These are phyloP conservation scores for Thaumatotibia leucotreta DNA, from an alignment of 1,140 invertebrate genomes.

Conservation along the genomic window DNA sequence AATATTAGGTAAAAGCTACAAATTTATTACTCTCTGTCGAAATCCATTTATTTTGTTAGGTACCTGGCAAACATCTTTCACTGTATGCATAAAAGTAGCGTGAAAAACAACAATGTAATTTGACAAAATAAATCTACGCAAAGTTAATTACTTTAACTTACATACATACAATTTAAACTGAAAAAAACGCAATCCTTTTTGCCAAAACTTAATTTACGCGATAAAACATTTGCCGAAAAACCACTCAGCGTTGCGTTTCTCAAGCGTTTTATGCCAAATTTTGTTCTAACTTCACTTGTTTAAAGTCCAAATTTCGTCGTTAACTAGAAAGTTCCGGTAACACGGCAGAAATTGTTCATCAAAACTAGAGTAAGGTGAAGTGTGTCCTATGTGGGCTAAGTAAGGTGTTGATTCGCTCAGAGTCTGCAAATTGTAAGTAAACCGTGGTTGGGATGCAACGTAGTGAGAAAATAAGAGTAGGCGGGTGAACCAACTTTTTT, in stretches of 20 bases:
- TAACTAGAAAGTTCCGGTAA: background rate
- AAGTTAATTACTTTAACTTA: background rate
- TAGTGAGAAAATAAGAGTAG: background rate
- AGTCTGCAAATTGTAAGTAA: background rate
- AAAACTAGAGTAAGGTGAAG: background rate
- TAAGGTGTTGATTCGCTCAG: background rate
- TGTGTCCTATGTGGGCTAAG: background rate
- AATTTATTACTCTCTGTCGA: too few relatives aligned
- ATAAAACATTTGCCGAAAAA: background rate
- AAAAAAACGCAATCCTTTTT: background rate
- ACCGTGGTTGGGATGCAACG: background rate
- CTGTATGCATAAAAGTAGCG: too few relatives aligned
- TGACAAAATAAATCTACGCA: background rate
- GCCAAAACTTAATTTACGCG: background rate
- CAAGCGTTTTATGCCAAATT: background rate
- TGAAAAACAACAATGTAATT: background rate
- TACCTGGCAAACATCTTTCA: too few relatives aligned
- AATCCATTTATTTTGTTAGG: too few relatives aligned
- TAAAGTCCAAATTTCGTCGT: background rate
- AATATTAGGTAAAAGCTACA: too few relatives aligned
- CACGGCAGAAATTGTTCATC: background rate
- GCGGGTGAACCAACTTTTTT: too few relatives aligned
- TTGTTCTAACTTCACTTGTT: background rate
- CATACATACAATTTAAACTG: background rate
- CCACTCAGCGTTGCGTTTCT: background rate